These are phyloP conservation scores for Artibeus lituratus DNA, from an alignment of 2,797 vertebrate genomes.

Conservation along the genomic window DNA sequence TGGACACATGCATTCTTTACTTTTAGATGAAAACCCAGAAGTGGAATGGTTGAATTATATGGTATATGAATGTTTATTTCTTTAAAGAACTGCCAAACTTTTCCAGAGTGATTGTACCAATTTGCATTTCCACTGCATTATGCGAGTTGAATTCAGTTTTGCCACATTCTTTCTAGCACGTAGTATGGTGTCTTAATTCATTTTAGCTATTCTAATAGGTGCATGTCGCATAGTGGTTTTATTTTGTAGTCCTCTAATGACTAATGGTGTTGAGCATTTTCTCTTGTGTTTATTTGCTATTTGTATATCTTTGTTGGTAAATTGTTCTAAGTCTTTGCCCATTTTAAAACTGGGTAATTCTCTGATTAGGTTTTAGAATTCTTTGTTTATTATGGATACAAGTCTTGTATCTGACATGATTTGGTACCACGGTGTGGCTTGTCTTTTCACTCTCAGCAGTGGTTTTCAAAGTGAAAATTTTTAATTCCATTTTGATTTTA, in stretches of 20 bases:
- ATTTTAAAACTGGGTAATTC: background rate
- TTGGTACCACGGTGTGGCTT: background rate
- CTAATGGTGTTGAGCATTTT: background rate
- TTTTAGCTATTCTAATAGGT: background rate
- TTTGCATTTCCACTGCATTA: background rate
- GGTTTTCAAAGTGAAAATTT: conserved; percentile 13
- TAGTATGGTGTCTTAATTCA: background rate
- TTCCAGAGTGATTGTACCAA: background rate
- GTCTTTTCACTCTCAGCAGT: background rate
- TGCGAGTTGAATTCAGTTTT: background rate
- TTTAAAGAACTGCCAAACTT: background rate
- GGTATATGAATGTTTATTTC: background rate
- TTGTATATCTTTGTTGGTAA: background rate
- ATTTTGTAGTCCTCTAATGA: background rate
- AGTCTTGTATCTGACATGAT: background rate
- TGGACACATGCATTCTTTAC: background rate
- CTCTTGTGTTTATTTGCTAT: background rate
- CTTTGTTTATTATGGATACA: background rate
- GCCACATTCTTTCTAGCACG: background rate
- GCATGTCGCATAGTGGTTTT: background rate
- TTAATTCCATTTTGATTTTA: background rate
- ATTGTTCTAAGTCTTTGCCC: background rate
- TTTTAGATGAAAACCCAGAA: background rate
- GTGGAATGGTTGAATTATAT: background rate
- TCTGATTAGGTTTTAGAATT: conserved; percentile 10